Conservation (phyloP, 2,888 invertebrate species). For the Epistrophe grossulariae region DNA sequence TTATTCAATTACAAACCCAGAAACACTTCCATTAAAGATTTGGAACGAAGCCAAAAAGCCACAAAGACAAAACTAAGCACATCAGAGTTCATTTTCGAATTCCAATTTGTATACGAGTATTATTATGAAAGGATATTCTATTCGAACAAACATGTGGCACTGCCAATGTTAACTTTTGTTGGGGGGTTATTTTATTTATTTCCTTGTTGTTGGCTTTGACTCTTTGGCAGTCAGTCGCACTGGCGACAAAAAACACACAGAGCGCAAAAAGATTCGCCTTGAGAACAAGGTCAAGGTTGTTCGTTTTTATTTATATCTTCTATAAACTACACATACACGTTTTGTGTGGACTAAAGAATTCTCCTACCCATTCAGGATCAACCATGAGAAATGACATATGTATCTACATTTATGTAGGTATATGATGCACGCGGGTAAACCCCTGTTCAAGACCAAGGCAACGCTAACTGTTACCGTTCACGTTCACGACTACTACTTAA, state of each 20-base stretch:
- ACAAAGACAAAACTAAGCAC: neutral
- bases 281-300: conserved; percentile 69
- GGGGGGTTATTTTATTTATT: conserved; percentile 24
- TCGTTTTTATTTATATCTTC: conserved; percentile 59
- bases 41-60: conserved; percentile 7
- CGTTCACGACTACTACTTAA: conserved; percentile 58
- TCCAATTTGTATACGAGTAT: conserved; percentile 3
- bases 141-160: conserved; percentile 23
- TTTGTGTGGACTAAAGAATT: neutral
- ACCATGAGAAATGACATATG: conserved; percentile 28
- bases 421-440: conserved; percentile 4
- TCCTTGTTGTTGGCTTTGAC: conserved; percentile 41
- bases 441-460: conserved; percentile 34
- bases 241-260: conserved; percentile 30
- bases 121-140: conserved; percentile 18
- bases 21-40: conserved; percentile 19
- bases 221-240: conserved; percentile 52
- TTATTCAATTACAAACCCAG: neutral
- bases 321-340: conserved; percentile 1
- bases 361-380: conserved; percentile 23
- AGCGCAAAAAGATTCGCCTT: conserved; percentile 39
- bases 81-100: conserved; percentile 1
- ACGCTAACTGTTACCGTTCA: conserved; percentile 10
- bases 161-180: conserved; percentile 24
- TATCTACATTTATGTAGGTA: neutral